Conservation (phyloP, 2,888 invertebrate species). For the Ophion costatus region DNA sequence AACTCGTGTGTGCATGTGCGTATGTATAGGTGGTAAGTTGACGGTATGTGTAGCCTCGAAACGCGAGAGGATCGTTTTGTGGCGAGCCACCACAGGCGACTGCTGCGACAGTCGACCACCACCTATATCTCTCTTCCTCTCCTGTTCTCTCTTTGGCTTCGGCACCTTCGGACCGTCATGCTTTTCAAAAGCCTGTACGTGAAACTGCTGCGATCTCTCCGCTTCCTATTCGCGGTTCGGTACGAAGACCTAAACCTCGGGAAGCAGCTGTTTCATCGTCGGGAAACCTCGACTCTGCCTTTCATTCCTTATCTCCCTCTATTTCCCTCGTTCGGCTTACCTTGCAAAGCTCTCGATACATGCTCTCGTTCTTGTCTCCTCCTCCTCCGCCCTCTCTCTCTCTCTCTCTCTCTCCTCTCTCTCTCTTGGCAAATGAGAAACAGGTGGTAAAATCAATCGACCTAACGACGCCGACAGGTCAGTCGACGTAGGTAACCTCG, state of each 20-base stretch:
- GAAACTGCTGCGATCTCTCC: slow-evolving; percentile 55
- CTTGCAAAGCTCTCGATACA: slow-evolving; percentile 17
- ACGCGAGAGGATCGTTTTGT: slow-evolving; percentile 72
- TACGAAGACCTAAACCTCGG: slow-evolving; percentile 58
- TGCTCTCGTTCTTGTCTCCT: neutral
- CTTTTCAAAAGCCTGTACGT: slow-evolving; percentile 42
- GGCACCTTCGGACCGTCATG: slow-evolving; percentile 58
- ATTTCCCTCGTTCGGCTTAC: slow-evolving; percentile 10
- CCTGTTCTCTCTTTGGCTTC: slow-evolving; percentile 66
- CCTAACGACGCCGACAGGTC: slow-evolving; percentile 76
- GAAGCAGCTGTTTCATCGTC: slow-evolving; percentile 47
- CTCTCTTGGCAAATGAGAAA: slow-evolving; percentile 34
- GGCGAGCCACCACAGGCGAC: slow-evolving; percentile 79
- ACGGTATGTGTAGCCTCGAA: slow-evolving; percentile 51
- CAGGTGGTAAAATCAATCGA: slow-evolving; percentile 81
- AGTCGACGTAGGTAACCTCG: slow-evolving; percentile 60
- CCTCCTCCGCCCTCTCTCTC: too few relatives aligned
- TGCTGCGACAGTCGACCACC: slow-evolving; percentile 78
- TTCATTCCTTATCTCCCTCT: slow-evolving; percentile 48
- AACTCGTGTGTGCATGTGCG: slow-evolving; percentile 29
- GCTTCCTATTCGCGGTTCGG: slow-evolving; percentile 63
- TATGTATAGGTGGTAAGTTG: slow-evolving; percentile 23
- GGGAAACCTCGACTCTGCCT: slow-evolving; percentile 38
- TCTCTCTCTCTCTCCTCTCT: slow-evolving; percentile 9
- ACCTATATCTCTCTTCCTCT: slow-evolving; percentile 52